These are phyloP conservation scores for Nomada fabriciana DNA, from an alignment of 2,888 invertebrate species.

Conservation along the genomic window DNA sequence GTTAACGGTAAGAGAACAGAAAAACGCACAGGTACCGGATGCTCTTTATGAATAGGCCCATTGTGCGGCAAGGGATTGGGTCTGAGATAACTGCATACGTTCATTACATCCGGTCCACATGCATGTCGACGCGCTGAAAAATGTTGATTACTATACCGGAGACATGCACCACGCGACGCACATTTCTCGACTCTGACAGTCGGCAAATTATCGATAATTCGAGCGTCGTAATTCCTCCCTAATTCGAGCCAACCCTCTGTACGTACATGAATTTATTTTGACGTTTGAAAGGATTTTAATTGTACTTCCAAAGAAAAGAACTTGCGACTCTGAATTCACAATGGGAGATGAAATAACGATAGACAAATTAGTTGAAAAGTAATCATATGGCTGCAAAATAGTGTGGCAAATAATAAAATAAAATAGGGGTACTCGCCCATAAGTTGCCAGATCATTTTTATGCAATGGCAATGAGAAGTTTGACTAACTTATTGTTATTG, in stretches of 20 bases:
- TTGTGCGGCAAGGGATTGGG: conserved; percentile 59
- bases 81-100: conserved; percentile 52
- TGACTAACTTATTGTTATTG: too few species aligned
- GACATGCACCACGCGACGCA: conserved; percentile 15
- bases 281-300: too few species aligned
- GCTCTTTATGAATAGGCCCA: conserved; percentile 60
- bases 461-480: too few species aligned
- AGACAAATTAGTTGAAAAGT: too few species aligned
- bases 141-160: conserved; percentile 20
- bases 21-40: conserved; percentile 66
- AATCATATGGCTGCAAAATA: too few species aligned
- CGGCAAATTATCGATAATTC: not conserved
- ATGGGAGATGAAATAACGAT: too few species aligned
- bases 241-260: not conserved
- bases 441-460: too few species aligned
- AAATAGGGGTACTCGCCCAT: too few species aligned
- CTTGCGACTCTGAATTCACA: too few species aligned
- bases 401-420: too few species aligned
- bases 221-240: not conserved
- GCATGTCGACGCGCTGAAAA: conserved; percentile 23
- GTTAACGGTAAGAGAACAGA: conserved; percentile 54
- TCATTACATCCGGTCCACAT: conserved; percentile 56
- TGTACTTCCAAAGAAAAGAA: too few species aligned
- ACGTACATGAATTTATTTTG: too few species aligned
- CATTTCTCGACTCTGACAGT: conserved; percentile 6